A percentile compares a stretch with the other conserved stretches of the same genome.
Evolutionary conservation across 2,113 vertebrate genomes (phyloP).

Genomic region (Atherinomorus stipes): DNA sequence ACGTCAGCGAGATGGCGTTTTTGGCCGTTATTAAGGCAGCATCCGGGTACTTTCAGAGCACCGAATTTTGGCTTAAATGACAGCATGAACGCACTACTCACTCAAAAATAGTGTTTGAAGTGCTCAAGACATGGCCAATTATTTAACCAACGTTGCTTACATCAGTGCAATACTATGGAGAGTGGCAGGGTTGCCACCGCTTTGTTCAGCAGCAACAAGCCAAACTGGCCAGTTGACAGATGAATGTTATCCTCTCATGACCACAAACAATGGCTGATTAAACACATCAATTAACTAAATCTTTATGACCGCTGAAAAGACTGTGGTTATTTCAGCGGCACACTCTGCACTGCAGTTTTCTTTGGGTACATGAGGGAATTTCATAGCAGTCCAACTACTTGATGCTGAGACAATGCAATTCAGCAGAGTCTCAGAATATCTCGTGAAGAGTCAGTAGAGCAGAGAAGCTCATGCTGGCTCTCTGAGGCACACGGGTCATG

Average conservation of each 20-base stretch:
- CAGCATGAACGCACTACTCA: too few species aligned
- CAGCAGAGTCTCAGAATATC: constrained; percentile 55
- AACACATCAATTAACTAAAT: constrained; percentile 54
- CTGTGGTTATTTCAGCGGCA: constrained; percentile 45
- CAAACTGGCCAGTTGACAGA: constrained; percentile 41
- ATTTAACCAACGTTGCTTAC: too few species aligned
- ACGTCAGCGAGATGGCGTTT: too few species aligned
- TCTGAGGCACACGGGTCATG: constrained; percentile 52
- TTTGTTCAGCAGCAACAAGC: constrained; percentile 22
- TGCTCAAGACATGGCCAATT: too few species aligned
- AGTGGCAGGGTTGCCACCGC: too few species aligned
- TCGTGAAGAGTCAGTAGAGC: constrained; percentile 25
- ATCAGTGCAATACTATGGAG: too few species aligned
- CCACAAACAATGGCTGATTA: constrained; percentile 48
- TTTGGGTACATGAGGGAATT: constrained; percentile 1
- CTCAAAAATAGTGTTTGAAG: too few species aligned
- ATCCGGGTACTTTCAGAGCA: too few species aligned
- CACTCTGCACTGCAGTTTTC: constrained; percentile 17
- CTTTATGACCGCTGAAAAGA: constrained; percentile 41
- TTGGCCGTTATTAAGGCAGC: too few species aligned
- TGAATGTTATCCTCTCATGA: constrained; percentile 14
- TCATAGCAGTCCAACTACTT: constrained; percentile 11
- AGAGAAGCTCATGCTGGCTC: constrained; percentile 13
- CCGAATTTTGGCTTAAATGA: too few species aligned
- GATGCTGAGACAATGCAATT: constrained; percentile 42